Evolutionary conservation across 2,797 vertebrate genomes (phyloP).

Genomic region (Siniperca scherzeri): DNA sequence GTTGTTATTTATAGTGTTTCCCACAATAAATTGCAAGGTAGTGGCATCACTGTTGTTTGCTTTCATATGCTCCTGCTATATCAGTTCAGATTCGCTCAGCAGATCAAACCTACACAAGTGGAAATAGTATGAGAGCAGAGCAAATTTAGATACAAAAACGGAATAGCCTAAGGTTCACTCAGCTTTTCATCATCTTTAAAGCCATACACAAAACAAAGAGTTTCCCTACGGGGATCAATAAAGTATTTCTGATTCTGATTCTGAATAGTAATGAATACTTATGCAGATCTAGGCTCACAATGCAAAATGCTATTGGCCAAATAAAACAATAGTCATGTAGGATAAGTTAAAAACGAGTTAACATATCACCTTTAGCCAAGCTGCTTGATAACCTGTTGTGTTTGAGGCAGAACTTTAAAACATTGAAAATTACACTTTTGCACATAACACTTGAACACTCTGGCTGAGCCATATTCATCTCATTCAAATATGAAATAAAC

Average conservation of each 20-base stretch:
- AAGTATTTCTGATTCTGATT: too few relatives aligned
- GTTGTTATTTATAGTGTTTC: constrained; percentile 13
- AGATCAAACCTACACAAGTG: background rate
- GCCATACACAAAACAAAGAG: background rate
- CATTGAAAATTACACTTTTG: background rate
- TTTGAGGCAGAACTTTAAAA: background rate
- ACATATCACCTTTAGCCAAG: background rate
- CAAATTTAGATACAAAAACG: background rate
- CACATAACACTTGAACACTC: background rate
- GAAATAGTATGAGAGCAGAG: constrained; percentile 12
- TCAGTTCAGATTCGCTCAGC: background rate
- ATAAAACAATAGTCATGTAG: background rate
- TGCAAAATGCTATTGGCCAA: background rate
- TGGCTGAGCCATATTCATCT: too few relatives aligned
- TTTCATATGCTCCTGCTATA: background rate
- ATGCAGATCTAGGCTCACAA: background rate
- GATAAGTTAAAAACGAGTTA: background rate
- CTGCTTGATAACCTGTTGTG: background rate
- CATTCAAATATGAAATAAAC: background rate
- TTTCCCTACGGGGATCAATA: too few relatives aligned
- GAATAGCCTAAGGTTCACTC: background rate
- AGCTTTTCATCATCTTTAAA: background rate
- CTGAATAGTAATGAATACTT: background rate
- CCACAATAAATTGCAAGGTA: background rate
- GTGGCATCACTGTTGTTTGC: background rate